Conservation (phyloP, 37 sponge, comb jelly and placozoan genomes). For the Sycon ciliatum region DNA sequence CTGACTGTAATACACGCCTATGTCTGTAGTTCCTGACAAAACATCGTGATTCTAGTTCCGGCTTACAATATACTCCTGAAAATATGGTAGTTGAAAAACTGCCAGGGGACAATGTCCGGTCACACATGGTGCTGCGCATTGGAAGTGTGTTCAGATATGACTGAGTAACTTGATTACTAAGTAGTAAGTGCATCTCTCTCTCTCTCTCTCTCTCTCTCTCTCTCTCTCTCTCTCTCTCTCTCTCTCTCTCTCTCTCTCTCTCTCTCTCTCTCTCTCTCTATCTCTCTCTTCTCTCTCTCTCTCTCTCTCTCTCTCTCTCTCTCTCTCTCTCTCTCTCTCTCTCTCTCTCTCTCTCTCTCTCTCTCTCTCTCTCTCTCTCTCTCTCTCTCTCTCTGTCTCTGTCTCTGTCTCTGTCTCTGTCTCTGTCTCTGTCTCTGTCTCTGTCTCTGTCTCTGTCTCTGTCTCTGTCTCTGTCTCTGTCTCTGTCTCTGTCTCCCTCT, state of each 20-base stretch:
- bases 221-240: too few relatives aligned
- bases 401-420: neutral
- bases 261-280: neutral
- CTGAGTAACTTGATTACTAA: too few relatives aligned
- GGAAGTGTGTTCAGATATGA: too few relatives aligned
- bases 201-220: too few relatives aligned
- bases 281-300: constrained; percentile 1
- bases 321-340: neutral
- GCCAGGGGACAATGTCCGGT: too few relatives aligned
- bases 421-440: neutral
- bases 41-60: too few relatives aligned
- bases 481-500: constrained; percentile 5
- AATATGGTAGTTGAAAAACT: too few relatives aligned
- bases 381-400: neutral
- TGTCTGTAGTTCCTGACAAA: too few relatives aligned
- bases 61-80: too few relatives aligned
- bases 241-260: neutral
- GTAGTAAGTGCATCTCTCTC: too few relatives aligned
- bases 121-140: too few relatives aligned
- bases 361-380: neutral
- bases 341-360: constrained; percentile 1
- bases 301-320: constrained; percentile 1
- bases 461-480: neutral
- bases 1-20: too few relatives aligned
- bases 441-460: neutral